Evolutionary conservation across 2,797 vertebrate genomes (phyloP), one percentile per base, ranked within the genome.

Genomic region (Todus mexicanus): DNA sequence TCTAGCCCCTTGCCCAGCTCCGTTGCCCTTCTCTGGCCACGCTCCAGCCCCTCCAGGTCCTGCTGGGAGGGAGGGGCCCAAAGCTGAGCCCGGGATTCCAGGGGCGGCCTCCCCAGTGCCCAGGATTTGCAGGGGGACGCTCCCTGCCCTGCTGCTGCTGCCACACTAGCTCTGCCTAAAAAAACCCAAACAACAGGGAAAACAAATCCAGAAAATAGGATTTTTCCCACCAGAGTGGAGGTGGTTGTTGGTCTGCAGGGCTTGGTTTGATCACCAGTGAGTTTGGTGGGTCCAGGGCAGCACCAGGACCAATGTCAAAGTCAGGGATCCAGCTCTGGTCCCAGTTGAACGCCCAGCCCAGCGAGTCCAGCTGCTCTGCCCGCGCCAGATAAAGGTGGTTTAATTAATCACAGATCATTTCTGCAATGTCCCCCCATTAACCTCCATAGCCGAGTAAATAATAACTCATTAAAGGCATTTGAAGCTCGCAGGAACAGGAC

Each of bases 381-480:
- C 2, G 2, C 0, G 0, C 37, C 2, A 1, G 38, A 45, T 68
- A 26, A 37, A 33, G 31, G 33, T 2, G n/a, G 81, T 89, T 96
- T 94, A 96, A 96, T 96, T 85, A 93, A 96, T 94, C 87, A 92
- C 92, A 83, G 84, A 66, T 85, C 59, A 63, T 93, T 94, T 90
- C 89, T 90, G 86, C 86, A 27, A 25, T 76, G 72, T 48, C 20
- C 80, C 77, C 79, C 91, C 77, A 95, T 96, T 94, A 95, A 90
- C 94, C 94, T 60, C 84, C 61, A 22, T 71, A 82, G 92, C 84
- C 29, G 65, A 91, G 57, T 77, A 88, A 90, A 84, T 90, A 90
- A 96, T 96, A 75, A 96, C 93, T 94, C 92, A 89, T 95, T 95
- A 96, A 95, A 97, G 90, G 94, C 57, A 7, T 33, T 85, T 66